These are phyloP conservation scores for Amazonetta brasiliensis DNA, from an alignment of 2,797 vertebrate genomes.

Conservation along the genomic window DNA sequence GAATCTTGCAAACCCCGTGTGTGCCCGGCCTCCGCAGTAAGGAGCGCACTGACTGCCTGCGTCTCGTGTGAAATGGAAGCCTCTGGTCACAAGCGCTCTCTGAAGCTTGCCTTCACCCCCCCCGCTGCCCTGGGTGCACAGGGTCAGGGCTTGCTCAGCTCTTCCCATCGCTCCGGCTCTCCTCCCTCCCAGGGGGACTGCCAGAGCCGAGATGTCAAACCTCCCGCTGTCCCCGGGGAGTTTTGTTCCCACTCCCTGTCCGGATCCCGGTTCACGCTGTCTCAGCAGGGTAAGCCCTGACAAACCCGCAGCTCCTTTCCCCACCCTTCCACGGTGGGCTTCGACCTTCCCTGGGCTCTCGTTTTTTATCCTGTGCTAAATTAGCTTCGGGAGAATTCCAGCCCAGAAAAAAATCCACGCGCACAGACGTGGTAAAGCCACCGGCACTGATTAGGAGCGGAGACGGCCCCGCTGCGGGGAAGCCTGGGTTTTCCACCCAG, in stretches of 20 bases:
- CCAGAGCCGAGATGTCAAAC: background rate
- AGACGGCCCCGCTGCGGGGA: background rate
- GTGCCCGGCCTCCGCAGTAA: accelerated
- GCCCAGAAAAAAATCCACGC: background rate
- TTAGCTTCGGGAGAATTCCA: slow-evolving; percentile 2
- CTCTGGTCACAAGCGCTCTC: background rate
- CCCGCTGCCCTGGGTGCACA: background rate
- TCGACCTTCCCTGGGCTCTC: slow-evolving; percentile 1
- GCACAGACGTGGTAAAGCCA: accelerated
- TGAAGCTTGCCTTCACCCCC: background rate
- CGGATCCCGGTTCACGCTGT: accelerated
- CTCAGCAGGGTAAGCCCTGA: background rate
- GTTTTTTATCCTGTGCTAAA: background rate
- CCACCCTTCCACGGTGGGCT: background rate
- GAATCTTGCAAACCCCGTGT: background rate
- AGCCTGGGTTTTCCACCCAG: background rate
- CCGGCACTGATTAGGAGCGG: background rate
- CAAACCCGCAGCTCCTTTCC: background rate
- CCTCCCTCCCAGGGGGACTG: background rate
- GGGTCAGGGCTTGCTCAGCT: background rate
- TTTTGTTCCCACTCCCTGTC: background rate
- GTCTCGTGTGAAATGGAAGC: background rate
- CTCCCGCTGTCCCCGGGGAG: background rate
- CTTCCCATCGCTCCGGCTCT: background rate
- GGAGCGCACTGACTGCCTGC: background rate